These are phyloP conservation scores for Schizaphis graminum DNA, from an alignment of 2,888 invertebrate species.

Conservation along the genomic window DNA sequence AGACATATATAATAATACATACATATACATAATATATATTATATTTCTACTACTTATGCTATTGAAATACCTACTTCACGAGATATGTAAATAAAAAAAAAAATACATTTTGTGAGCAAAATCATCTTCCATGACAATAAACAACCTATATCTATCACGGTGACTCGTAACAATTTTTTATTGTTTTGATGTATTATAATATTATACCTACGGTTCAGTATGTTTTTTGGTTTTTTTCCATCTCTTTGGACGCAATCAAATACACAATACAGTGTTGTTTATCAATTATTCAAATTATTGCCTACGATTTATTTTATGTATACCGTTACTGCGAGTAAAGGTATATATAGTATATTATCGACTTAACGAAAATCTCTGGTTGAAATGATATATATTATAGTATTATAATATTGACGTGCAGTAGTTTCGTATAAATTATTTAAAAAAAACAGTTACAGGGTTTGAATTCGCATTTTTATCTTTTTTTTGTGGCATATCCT, in stretches of 20 bases:
- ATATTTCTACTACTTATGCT: background rate
- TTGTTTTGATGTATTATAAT: background rate
- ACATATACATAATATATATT: constrained; percentile 1
- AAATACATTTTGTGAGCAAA: constrained; percentile 30
- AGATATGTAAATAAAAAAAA: constrained; percentile 25
- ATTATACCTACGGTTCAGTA: background rate
- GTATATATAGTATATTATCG: background rate
- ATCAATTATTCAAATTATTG: background rate
- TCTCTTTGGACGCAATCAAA: background rate
- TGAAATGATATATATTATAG: background rate
- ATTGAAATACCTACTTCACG: constrained; percentile 11
- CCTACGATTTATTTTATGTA: background rate
- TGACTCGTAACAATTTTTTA: constrained; percentile 43
- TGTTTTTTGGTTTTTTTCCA: background rate
- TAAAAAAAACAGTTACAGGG: constrained; percentile 8
- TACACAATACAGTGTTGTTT: background rate
- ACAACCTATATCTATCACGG: constrained; percentile 21
- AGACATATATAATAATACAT: background rate
- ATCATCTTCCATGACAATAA: constrained; percentile 57
- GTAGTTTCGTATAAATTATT: background rate
- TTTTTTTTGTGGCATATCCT: background rate
- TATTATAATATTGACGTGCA: background rate
- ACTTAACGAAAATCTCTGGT: background rate
- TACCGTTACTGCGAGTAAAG: background rate
- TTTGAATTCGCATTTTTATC: background rate